These are phyloP conservation scores for Pegea sp. DNA, from an alignment of 23 tunicate genomes.

Conservation along the genomic window DNA sequence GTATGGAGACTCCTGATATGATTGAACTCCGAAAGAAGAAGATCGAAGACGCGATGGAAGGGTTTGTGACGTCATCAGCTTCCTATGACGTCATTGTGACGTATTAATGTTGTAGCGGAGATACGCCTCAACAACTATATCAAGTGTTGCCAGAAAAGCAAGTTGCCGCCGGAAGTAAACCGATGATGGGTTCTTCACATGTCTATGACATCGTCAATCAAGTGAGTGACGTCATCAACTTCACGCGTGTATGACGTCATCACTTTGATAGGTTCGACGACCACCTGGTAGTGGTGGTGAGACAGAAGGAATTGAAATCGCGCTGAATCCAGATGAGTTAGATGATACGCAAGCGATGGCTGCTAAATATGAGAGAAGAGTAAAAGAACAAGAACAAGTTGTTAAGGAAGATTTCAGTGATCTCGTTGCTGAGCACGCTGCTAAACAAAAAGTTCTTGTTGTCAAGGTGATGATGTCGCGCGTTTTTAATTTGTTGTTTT, in stretches of 20 bases:
- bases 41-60: conserved; percentile 85
- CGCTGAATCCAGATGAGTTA: conserved; percentile 79
- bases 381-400: conserved; percentile 61
- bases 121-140: conserved; percentile 85
- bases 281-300: neutral
- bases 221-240: conserved; percentile 24
- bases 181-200: conserved; percentile 98
- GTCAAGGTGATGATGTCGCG: neutral
- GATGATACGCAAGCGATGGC: conserved; percentile 90
- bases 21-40: conserved; percentile 73
- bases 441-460: conserved; percentile 53
- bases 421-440: conserved; percentile 96
- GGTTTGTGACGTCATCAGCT: conserved; percentile 13
- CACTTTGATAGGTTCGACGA: neutral
- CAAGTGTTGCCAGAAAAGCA: conserved; percentile 76
- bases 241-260: neutral
- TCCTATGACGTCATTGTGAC: too few relatives aligned
- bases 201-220: conserved; percentile 55
- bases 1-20: conserved; percentile 92
- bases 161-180: conserved; percentile 26
- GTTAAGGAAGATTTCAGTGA: conserved; percentile 83
- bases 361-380: conserved; percentile 75
- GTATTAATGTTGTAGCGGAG: conserved; percentile 17
- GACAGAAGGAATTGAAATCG: conserved; percentile 75
- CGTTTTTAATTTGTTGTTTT: neutral